Evolutionary conservation across 1,140 invertebrate species (phyloP), one percentile per base, ranked within the genome.

Genomic region (Musca domestica): DNA sequence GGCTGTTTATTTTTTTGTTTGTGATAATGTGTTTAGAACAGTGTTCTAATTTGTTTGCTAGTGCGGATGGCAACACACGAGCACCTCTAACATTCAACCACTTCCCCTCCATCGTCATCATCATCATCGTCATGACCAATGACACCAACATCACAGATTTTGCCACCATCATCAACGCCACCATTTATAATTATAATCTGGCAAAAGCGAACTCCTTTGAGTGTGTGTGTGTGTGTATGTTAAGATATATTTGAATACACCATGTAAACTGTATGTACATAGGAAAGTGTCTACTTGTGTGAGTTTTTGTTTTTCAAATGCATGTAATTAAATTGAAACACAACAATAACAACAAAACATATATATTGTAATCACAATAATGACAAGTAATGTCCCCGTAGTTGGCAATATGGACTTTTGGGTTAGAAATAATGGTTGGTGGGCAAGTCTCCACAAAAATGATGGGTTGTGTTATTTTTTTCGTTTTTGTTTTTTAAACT

Each of bases 281-380:
- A 3, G 49, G 17, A n/a, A 10, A 52, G 25, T 30, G 15, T 41
- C 4, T 64, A n/a, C 25, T 7, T 58, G 12, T 58, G 54, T 58
- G 14, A 22, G 17, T 63, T 64, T 41, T 64, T 41, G 15, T 15
- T 3, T 54, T 52, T 65, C 64, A 64, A 64, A 69, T 69, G 54
- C 30, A 22, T 64, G 67, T 69, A 69, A 69, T 69, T 69, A 65
- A 69, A 54, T 56, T 69, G 51, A 48, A 68, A 51, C 19, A 49
- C 17, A 22, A 66, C 4, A 49, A n/a, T n/a, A 20, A 34, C 20
- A 66, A 54, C 20, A 54, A 65, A 66, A 51, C 20, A 48, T 23
- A 22, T 46, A 48, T 14, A 20, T 64, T 67, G 52, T 67, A 67
- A 67, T 67, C 52, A 67, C 52, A 67, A 58, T 67, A 67, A 67